A percentile compares a stretch with the other conserved stretches of the same genome.
Evolutionary conservation across 37 sponge, comb jelly and placozoan genomes (phyloP).

Genomic region (Ianthella basta): DNA sequence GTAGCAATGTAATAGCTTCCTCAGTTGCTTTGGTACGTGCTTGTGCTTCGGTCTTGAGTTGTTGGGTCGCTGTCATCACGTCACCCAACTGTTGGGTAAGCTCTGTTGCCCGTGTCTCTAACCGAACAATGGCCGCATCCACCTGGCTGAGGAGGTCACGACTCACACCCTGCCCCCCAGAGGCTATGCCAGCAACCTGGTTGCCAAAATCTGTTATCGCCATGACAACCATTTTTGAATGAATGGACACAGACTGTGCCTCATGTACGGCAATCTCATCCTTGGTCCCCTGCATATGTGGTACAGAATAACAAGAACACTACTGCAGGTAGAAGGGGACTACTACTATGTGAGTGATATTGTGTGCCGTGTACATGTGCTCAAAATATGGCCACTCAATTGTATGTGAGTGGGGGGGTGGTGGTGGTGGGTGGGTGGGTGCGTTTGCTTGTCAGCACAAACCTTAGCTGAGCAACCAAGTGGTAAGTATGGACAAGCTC

Average conservation of each 20-base stretch:
- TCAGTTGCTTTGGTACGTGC: not conserved
- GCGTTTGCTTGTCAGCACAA: not conserved
- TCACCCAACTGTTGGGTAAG: not conserved
- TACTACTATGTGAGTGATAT: too few relatives aligned
- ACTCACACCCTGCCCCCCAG: too few relatives aligned
- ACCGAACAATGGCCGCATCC: not conserved
- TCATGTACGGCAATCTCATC: slow-evolving; percentile 14
- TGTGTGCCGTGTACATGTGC: too few relatives aligned
- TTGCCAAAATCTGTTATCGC: too few relatives aligned
- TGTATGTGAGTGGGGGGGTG: not conserved
- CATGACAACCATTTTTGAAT: not conserved
- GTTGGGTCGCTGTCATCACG: slow-evolving; percentile 17
- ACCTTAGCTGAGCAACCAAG: slow-evolving; percentile 47
- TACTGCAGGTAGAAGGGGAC: not conserved
- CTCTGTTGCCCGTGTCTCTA: not conserved
- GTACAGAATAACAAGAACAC: not conserved
- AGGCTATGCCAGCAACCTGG: too few relatives aligned
- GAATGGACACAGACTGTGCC: not conserved
- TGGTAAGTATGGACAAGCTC: slow-evolving; percentile 39
- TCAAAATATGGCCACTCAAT: too few relatives aligned
- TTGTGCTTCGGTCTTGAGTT: not conserved
- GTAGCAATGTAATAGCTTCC: slow-evolving; percentile 42
- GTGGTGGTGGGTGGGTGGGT: too few relatives aligned
- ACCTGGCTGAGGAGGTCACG: not conserved
- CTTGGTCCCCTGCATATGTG: slow-evolving; percentile 1